These are phyloP conservation scores for Parambassis ranga DNA, from an alignment of 2,797 vertebrate genomes.

Conservation along the genomic window DNA sequence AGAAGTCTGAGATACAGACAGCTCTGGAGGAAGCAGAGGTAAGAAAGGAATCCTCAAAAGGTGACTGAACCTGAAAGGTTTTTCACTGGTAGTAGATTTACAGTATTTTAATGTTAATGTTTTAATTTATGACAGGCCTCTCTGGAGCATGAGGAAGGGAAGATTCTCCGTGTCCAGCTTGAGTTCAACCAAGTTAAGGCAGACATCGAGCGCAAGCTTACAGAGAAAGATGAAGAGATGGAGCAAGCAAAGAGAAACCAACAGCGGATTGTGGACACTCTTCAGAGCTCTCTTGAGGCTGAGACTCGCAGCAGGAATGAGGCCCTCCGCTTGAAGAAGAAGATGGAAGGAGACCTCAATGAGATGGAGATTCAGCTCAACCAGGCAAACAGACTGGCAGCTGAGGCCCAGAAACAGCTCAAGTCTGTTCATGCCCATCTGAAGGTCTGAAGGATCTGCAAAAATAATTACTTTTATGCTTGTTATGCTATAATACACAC, in stretches of 20 bases:
- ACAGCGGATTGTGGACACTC: slow-evolving; percentile 78
- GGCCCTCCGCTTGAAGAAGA: slow-evolving; percentile 78
- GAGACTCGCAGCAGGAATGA: slow-evolving; percentile 80
- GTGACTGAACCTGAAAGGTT: too few relatives aligned
- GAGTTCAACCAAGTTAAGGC: slow-evolving; percentile 87
- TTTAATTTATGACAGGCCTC: slow-evolving; percentile 48
- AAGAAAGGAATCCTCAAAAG: too few relatives aligned
- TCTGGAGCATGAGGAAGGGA: slow-evolving; percentile 87
- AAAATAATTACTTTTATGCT: too few relatives aligned
- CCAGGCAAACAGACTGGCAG: too few relatives aligned
- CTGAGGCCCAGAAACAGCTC: too few relatives aligned
- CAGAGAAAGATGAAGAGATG: slow-evolving; percentile 90
- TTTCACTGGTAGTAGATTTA: too few relatives aligned
- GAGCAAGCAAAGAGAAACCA: slow-evolving; percentile 89
- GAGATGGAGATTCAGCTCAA: too few relatives aligned
- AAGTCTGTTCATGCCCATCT: slow-evolving; percentile 76
- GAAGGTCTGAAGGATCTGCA: too few relatives aligned
- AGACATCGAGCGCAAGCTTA: slow-evolving; percentile 85
- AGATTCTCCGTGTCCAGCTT: slow-evolving; percentile 86
- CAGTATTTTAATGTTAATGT: neutral
- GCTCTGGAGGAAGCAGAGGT: slow-evolving; percentile 83
- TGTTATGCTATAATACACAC: too few relatives aligned
- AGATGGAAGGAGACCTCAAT: too few relatives aligned
- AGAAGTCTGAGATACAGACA: slow-evolving; percentile 76
- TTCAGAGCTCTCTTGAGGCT: slow-evolving; percentile 81